Percentiles rank a stretch among this genome's conserved stretches.
Evolutionary conservation across 2,113 vertebrate species (phyloP).

Genomic region (Sigmodon hispidus): DNA sequence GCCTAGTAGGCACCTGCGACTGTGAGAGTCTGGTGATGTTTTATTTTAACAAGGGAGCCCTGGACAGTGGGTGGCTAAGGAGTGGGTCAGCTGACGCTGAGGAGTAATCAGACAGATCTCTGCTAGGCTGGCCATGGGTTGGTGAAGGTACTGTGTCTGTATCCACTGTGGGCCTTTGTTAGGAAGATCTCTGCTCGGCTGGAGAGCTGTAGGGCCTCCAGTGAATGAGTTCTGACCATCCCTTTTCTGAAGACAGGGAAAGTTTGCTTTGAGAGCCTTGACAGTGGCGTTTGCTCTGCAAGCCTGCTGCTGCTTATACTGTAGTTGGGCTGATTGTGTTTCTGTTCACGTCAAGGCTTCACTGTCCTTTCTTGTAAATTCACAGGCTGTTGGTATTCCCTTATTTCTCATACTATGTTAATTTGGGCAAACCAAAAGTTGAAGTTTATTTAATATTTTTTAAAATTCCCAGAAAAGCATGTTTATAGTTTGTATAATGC

Average conservation of each 20-base stretch:
- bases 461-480: constrained; percentile 62
- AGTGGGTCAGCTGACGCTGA: background rate
- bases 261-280: background rate
- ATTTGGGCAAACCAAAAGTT: constrained; percentile 64
- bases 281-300: background rate
- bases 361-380: constrained; percentile 60
- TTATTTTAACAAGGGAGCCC: background rate
- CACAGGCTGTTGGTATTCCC: constrained; percentile 39
- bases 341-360: constrained; percentile 44
- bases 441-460: constrained; percentile 68
- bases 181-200: background rate
- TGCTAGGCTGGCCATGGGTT: background rate
- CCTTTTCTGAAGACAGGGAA: constrained; percentile 17
- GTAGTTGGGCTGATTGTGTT: constrained; percentile 44
- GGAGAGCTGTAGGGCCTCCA: constrained; percentile 4
- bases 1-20: background rate
- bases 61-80: background rate
- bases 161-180: background rate
- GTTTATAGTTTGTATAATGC: constrained; percentile 60
- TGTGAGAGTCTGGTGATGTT: constrained; percentile 13
- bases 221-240: background rate
- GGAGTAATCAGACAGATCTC: background rate
- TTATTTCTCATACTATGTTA: constrained; percentile 62
- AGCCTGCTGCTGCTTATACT: background rate
- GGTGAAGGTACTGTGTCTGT: background rate